Percentiles rank a stretch among this genome's conserved stretches.
Conservation (phyloP, 2,113 vertebrate genomes). For the Arenaria interpres region DNA sequence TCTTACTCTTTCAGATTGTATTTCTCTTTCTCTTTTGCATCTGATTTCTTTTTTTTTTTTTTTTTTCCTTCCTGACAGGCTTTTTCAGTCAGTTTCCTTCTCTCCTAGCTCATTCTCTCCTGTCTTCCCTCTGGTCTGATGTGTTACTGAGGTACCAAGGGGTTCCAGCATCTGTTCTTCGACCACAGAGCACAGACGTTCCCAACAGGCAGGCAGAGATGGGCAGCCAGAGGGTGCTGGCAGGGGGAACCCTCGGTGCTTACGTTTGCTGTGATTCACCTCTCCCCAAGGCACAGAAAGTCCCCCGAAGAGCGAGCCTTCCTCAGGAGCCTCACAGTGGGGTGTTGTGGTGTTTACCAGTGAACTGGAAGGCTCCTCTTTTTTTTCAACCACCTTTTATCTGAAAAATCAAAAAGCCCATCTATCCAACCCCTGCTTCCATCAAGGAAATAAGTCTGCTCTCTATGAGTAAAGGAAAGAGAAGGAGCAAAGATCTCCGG, state of each 20-base stretch:
- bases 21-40: not conserved
- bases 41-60: not conserved
- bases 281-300: not conserved
- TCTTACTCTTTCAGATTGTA: not conserved
- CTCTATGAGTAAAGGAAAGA: not conserved
- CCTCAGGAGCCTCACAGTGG: not conserved
- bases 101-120: not conserved
- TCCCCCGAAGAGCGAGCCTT: not conserved
- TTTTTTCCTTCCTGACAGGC: not conserved
- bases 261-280: not conserved
- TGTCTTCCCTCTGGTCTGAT: not conserved
- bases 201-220: not conserved
- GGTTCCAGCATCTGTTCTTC: not conserved
- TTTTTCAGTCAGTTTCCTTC: not conserved
- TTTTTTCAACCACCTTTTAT: not conserved
- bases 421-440: not conserved
- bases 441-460: not conserved
- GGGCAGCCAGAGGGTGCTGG: not conserved
- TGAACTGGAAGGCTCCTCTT: not conserved
- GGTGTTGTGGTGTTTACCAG: not conserved
- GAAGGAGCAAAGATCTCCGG: not conserved
- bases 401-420: not conserved
- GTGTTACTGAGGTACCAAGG: accelerated
- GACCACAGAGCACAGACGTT: not conserved
- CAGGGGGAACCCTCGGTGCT: not conserved